phyloP scores from a whole-genome alignment of 2,888 invertebrate genomes.

The Oscheius sp. region DNA sequence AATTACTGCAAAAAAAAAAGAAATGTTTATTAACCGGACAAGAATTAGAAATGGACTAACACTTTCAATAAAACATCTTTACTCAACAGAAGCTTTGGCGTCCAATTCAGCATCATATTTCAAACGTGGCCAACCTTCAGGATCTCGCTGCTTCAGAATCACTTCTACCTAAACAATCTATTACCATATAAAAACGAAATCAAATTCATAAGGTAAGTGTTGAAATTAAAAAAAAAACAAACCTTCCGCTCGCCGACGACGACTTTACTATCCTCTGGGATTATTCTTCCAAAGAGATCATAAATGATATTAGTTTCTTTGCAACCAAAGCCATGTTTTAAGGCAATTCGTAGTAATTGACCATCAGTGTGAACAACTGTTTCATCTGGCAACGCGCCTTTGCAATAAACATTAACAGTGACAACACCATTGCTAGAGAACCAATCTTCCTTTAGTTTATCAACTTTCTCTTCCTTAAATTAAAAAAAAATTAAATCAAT shows the following conservation, averaged over 20 bases:
- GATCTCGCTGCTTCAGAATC: conserved; percentile 64
- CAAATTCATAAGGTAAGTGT: too few relatives aligned
- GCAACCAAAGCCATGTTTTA: conserved; percentile 67
- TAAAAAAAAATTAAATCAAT: background rate
- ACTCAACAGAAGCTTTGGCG: conserved; percentile 11
- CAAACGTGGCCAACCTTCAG: conserved; percentile 66
- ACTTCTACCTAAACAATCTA: conserved; percentile 58
- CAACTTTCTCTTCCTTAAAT: conserved; percentile 64
- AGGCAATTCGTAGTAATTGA: conserved; percentile 76
- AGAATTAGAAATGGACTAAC: too few relatives aligned
- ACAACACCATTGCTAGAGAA: conserved; percentile 65
- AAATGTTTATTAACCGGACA: too few relatives aligned
- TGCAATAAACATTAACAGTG: conserved; percentile 70
- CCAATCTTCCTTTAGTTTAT: conserved; percentile 71
- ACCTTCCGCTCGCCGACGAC: conserved; percentile 68
- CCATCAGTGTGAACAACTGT: conserved; percentile 87
- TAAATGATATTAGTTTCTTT: conserved; percentile 60
- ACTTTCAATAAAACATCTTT: too few relatives aligned
- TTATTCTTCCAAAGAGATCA: conserved; percentile 69
- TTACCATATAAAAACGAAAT: background rate
- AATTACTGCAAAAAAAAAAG: background rate
- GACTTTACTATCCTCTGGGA: conserved; percentile 59
- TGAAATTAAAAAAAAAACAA: background rate
- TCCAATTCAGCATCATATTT: conserved; percentile 57
- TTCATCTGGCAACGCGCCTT: conserved; percentile 83